A percentile compares a stretch with the other conserved stretches of the same genome.
These are phyloP conservation scores for Tautogolabrus adspersus DNA, from an alignment of 2,113 vertebrate genomes.

Conservation along the genomic window DNA sequence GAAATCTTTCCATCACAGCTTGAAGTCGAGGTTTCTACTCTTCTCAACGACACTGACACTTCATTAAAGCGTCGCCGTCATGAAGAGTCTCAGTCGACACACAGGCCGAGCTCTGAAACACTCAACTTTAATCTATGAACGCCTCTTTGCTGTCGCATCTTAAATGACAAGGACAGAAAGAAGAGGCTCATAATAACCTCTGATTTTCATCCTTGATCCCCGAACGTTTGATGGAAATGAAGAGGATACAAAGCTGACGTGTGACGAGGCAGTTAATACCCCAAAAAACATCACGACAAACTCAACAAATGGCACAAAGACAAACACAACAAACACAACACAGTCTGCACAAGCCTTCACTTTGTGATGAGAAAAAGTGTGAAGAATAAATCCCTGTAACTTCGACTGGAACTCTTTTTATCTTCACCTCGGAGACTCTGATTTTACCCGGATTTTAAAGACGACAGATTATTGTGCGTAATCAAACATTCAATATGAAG, in stretches of 20 bases:
- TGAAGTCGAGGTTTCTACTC: conserved; percentile 1
- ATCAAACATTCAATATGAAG: too few species aligned
- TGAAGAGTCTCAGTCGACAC: neutral
- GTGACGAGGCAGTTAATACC: neutral
- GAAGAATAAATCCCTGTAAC: neutral
- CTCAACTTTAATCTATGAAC: too few species aligned
- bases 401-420: neutral
- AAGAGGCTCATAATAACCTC: neutral
- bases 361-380: neutral
- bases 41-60: neutral
- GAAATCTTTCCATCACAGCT: neutral
- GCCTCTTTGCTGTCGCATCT: neutral
- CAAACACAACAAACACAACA: neutral
- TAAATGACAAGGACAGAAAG: neutral
- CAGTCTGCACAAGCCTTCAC: too few species aligned
- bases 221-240: neutral
- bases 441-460: too few species aligned
- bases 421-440: neutral
- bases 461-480: too few species aligned
- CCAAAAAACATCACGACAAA: too few species aligned
- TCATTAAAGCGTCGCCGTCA: neutral
- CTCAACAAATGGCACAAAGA: too few species aligned
- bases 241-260: neutral
- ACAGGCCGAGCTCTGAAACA: neutral
- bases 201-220: neutral